Evolutionary conservation across 2,888 invertebrate species (phyloP).

Genomic region (Euzophera pinguis): DNA sequence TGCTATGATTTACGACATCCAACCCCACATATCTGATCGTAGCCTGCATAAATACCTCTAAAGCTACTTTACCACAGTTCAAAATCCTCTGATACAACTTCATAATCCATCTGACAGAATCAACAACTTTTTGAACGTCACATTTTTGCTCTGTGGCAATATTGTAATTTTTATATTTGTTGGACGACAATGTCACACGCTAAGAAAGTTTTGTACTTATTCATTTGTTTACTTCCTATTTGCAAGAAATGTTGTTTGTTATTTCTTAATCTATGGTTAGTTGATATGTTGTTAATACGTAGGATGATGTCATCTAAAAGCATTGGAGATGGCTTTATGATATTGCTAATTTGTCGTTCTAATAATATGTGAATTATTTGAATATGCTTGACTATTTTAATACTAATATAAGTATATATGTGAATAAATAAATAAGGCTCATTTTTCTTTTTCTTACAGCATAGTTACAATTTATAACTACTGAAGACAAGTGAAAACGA

Average conservation of each 20-base stretch:
- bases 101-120: neutral
- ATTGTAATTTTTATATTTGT: neutral
- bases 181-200: neutral
- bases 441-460: too few species aligned
- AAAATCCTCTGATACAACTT: neutral
- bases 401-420: too few species aligned
- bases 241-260: neutral
- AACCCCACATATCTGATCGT: slow-evolving; percentile 11
- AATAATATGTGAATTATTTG: too few species aligned
- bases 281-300: too few species aligned
- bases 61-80: neutral
- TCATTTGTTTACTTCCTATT: slow-evolving; percentile 1
- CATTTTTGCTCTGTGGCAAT: neutral
- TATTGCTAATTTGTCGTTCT: too few species aligned
- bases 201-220: slow-evolving; percentile 1
- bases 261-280: too few species aligned
- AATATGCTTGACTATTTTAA: too few species aligned
- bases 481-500: too few species aligned
- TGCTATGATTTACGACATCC: slow-evolving; percentile 12
- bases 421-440: too few species aligned
- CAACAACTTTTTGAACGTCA: neutral
- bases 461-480: too few species aligned
- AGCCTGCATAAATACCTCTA: neutral
- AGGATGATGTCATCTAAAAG: too few species aligned
- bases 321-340: too few species aligned